These are phyloP conservation scores for Drosophila multiciliata DNA, from an alignment of 2,888 invertebrate species.

Conservation along the genomic window DNA sequence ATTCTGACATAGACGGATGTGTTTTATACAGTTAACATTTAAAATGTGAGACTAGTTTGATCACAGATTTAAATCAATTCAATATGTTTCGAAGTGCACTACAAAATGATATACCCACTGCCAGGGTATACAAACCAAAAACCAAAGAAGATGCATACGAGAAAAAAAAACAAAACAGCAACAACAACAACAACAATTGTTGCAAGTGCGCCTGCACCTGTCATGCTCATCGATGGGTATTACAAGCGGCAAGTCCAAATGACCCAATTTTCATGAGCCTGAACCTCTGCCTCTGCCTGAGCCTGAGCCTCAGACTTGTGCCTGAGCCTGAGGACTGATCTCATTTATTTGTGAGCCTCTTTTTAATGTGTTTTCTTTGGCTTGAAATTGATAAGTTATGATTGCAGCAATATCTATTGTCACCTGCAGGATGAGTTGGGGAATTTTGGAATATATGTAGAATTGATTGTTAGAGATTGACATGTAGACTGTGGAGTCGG, in stretches of 20 bases:
- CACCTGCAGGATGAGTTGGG: slow-evolving; percentile 57
- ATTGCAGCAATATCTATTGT: slow-evolving; percentile 63
- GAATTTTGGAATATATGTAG: slow-evolving; percentile 39
- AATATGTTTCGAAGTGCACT: not conserved
- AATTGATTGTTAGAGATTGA: slow-evolving; percentile 59
- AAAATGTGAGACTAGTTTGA: not conserved
- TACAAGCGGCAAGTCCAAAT: slow-evolving; percentile 59
- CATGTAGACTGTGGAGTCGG: slow-evolving; percentile 5
- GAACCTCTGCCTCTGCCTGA: slow-evolving; percentile 3
- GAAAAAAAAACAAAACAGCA: slow-evolving; percentile 26
- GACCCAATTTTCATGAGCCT: slow-evolving; percentile 60
- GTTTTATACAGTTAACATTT: not conserved
- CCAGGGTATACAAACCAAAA: slow-evolving; percentile 6
- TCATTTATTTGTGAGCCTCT: slow-evolving; percentile 23
- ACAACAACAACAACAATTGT: slow-evolving; percentile 44
- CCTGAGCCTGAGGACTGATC: slow-evolving; percentile 18
- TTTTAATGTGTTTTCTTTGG: slow-evolving; percentile 42
- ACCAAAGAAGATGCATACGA: slow-evolving; percentile 33
- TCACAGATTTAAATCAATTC: not conserved
- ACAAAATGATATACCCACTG: not conserved
- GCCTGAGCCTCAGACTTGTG: slow-evolving; percentile 3
- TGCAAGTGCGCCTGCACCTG: slow-evolving; percentile 72
- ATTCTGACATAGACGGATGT: not conserved
- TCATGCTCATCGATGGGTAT: slow-evolving; percentile 75
- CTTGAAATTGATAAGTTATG: slow-evolving; percentile 72